Evolutionary conservation across 2,797 vertebrate genomes (phyloP), one percentile per base, ranked within the genome.

Genomic region (Myotis findleyi): DNA sequence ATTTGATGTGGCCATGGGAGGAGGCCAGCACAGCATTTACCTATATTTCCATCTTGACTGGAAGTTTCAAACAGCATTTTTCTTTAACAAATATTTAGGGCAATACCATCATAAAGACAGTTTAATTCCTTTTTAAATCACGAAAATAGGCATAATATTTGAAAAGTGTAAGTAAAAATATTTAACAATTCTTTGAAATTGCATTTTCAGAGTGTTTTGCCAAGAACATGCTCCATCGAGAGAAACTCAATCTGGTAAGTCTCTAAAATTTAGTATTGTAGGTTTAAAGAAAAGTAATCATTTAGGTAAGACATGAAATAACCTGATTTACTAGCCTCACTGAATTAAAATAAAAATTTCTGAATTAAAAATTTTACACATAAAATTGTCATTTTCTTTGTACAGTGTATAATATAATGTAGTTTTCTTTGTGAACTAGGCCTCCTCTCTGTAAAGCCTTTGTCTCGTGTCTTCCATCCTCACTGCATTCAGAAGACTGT

Each of bases 201-300:
- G 33, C 86, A 62, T 97, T 98, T 98, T 87, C 97, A 98, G 98
- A 96, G 87, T 98, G 85, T 97, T 97, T 91, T 98, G 98, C 97
- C 93, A 87, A 97, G 96, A 98, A 69, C 98, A 98, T 96, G 97
- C 95, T 94, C 96, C 9, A 73, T 0, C 0, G 0, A 30, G 0
- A 16, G 36, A 13, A 41, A 5, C 18, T 68, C 33, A 27, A 77
- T 47, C 25, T 41, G 76, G 96, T 97, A 95, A 96, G 96, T 95
- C 51, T 82, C 85, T 88, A 77, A 84, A 87, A 71, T 84, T 87
- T 33, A 88, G 38, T 51, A 16, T 53, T 73, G 23, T 73, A n/a
- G 13, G 57, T 69, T 96, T 96, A 81, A 96, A 72, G 83, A 94
- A 87, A 87, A 33, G 16, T 79, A 82, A 71, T 73, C 41, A 33